Evolutionary conservation across 35 echinoderm and acorn worm genomes (phyloP).

Genomic region (Hemicentrotus pulcherrimus): DNA sequence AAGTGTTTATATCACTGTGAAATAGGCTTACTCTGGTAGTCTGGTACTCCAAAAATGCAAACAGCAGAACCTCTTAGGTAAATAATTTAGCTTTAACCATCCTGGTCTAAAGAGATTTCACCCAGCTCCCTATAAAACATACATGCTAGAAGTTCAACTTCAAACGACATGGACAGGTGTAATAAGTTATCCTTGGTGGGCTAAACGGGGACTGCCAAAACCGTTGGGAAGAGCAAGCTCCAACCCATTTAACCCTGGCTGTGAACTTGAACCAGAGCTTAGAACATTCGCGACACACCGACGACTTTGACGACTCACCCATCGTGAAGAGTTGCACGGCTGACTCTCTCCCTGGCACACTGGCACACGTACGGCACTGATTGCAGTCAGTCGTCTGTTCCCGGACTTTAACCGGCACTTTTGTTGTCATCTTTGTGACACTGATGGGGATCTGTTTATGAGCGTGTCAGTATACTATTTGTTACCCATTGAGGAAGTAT

Average conservation of each 20-base stretch:
- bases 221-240: not conserved
- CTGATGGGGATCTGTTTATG: not conserved
- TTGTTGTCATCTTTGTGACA: not conserved
- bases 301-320: not conserved
- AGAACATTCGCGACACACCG: not conserved
- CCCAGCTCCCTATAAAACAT: not conserved
- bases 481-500: slow-evolving; percentile 8
- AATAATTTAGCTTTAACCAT: not conserved
- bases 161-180: not conserved
- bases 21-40: not conserved
- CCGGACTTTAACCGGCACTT: not conserved
- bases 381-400: not conserved
- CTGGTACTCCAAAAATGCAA: not conserved
- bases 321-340: not conserved
- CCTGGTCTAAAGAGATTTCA: not conserved
- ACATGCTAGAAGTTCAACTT: not conserved
- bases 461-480: not conserved
- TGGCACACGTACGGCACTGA: not conserved
- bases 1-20: not conserved
- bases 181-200: not conserved
- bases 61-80: not conserved
- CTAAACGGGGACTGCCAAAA: not conserved
- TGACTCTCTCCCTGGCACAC: not conserved
- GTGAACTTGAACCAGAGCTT: not conserved
- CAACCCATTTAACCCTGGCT: not conserved